Conservation (phyloP, 2,797 vertebrate genomes). For the Macropus fuliginosus region DNA sequence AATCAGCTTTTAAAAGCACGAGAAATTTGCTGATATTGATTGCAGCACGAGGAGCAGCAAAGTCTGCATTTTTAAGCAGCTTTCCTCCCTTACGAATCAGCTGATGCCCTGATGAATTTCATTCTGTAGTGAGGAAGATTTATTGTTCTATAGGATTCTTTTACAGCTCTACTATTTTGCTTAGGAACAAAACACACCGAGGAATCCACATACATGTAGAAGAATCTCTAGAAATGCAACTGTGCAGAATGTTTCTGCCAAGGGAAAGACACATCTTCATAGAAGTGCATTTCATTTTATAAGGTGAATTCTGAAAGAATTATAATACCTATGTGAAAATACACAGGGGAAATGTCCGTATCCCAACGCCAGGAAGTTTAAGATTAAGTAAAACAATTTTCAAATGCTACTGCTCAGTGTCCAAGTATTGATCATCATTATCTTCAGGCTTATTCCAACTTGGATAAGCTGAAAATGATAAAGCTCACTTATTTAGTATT, state of each 20-base stretch:
- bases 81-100: conserved; percentile 78
- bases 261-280: conserved; percentile 49
- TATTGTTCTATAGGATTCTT: conserved; percentile 67
- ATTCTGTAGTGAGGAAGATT: conserved; percentile 79
- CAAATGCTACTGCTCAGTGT: conserved; percentile 2
- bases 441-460: background rate
- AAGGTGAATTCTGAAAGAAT: conserved; percentile 18
- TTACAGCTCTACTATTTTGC: conserved; percentile 65
- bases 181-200: conserved; percentile 57
- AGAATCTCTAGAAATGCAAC: conserved; percentile 69
- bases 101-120: conserved; percentile 81
- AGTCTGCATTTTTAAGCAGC: conserved; percentile 82
- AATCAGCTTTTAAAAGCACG: conserved; percentile 85
- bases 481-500: background rate
- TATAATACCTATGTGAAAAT: conserved; percentile 26
- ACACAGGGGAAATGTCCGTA: background rate
- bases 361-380: conserved; percentile 29
- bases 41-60: conserved; percentile 78
- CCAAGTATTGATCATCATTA: conserved; percentile 5
- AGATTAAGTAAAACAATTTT: conserved; percentile 42
- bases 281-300: conserved; percentile 49
- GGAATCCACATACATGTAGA: conserved; percentile 43
- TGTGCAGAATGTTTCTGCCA: conserved; percentile 48
- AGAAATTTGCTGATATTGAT: conserved; percentile 82
- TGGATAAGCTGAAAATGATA: conserved; percentile 24